Evolutionary conservation across 1,140 invertebrate genomes (phyloP).

Genomic region (Brachionus plicatilis): DNA sequence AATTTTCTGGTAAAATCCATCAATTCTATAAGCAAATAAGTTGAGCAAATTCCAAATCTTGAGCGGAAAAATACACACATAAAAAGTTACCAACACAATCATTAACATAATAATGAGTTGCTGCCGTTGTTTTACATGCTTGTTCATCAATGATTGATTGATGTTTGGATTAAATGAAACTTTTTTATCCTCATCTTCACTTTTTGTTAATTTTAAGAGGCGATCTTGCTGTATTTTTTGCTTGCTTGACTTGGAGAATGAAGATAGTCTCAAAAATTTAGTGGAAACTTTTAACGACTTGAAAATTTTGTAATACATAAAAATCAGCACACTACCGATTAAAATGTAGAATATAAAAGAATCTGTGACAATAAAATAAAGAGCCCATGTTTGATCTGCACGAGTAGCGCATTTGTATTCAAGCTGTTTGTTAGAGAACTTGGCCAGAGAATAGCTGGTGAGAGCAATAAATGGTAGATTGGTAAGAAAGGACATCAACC

Average conservation of each 20-base stretch:
- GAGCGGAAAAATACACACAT: conserved; percentile 24
- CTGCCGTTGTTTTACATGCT: conserved; percentile 4
- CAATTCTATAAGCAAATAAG: not conserved
- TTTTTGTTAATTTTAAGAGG: not conserved
- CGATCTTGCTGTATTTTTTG: not conserved
- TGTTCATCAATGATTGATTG: not conserved
- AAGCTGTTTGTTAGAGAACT: not conserved
- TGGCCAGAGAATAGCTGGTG: not conserved
- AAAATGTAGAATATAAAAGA: conserved; percentile 30
- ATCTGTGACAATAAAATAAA: not conserved
- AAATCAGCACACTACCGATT: not conserved
- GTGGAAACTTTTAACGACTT: not conserved
- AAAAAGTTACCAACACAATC: not conserved
- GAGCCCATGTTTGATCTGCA: not conserved
- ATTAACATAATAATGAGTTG: conserved; percentile 22
- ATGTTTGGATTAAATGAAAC: not conserved
- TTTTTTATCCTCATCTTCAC: not conserved
- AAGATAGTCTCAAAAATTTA: not conserved
- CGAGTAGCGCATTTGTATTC: not conserved
- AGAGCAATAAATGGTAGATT: conserved; percentile 16
- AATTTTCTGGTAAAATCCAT: conserved; percentile 7
- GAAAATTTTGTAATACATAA: not conserved
- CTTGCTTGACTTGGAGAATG: not conserved
- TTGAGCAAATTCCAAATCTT: conserved; percentile 36
- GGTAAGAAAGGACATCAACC: not conserved